phyloP scores from a whole-genome alignment of 2,888 invertebrate genomes.

The Cerastis rubricosa region DNA sequence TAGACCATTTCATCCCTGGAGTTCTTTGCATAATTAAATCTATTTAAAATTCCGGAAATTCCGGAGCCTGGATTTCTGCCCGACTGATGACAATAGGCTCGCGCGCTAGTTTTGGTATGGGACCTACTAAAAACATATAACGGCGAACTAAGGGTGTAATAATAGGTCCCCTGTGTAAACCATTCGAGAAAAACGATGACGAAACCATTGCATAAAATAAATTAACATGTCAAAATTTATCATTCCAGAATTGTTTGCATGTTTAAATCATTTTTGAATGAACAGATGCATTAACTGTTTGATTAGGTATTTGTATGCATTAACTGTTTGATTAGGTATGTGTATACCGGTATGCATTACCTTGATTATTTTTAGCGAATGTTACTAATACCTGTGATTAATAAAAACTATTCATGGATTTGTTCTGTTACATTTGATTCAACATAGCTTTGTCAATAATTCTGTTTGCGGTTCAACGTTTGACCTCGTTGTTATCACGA shows the following conservation, averaged over 20 bases:
- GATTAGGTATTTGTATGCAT: no score
- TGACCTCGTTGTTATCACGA: not conserved
- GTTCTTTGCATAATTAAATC: not conserved
- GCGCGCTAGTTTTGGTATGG: not conserved
- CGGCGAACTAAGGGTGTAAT: not conserved
- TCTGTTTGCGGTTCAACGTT: slow-evolving; percentile 6
- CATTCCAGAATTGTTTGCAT: no score
- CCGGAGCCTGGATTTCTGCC: not conserved
- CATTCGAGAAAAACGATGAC: not conserved
- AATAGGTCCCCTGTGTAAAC: not conserved
- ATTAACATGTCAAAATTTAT: no score
- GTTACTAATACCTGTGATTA: not conserved
- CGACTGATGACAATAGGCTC: not conserved
- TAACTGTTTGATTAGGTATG: no score
- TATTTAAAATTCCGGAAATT: not conserved
- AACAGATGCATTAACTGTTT: no score
- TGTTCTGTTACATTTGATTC: not conserved
- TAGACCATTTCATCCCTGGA: not conserved
- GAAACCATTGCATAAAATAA: not conserved
- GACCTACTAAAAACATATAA: not conserved
- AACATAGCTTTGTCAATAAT: slow-evolving; percentile 7
- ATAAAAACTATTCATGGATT: slow-evolving; percentile 9
- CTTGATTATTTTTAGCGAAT: not conserved
- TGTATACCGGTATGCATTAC: not conserved
- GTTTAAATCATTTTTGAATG: not conserved